A percentile compares a stretch with the other conserved stretches of the same genome.
These are phyloP conservation scores for Xanthia icteritia DNA, from an alignment of 2,888 invertebrate genomes.

Conservation along the genomic window DNA sequence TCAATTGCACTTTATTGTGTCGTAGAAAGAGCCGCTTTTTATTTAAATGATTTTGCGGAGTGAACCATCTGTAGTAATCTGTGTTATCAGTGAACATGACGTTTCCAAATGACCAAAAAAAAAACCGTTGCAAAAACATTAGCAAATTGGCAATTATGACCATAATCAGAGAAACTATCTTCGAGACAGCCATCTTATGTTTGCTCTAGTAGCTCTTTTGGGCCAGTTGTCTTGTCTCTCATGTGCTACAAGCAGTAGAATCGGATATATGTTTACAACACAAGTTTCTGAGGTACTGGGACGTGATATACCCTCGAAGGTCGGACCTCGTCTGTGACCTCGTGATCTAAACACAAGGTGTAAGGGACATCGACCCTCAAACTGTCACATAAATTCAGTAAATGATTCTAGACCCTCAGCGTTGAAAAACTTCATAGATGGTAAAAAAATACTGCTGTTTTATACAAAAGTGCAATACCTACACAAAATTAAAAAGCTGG, in stretches of 20 bases:
- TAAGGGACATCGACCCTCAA: not conserved
- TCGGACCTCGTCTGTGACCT: conserved; percentile 30
- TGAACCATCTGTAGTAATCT: no score
- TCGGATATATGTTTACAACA: conserved; percentile 58
- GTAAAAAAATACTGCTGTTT: not conserved
- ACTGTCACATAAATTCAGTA: not conserved
- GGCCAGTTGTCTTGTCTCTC: not conserved
- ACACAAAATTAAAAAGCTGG: not conserved
- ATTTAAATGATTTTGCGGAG: no score
- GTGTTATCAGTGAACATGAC: not conserved
- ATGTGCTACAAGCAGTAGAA: conserved; percentile 38
- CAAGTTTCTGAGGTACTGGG: conserved; percentile 56
- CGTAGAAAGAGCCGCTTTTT: no score
- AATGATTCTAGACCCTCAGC: not conserved
- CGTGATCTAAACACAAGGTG: conserved; percentile 19
- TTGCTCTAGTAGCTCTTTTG: not conserved
- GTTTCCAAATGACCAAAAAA: not conserved
- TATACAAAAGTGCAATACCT: not conserved
- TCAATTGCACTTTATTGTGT: no score
- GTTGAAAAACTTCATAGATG: not conserved
- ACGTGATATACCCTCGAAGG: conserved; percentile 37
- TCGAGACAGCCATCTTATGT: not conserved
- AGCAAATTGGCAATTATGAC: not conserved
- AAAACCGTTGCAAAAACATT: not conserved
- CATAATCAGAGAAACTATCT: not conserved